Evolutionary conservation across 92 coral and sea anemone genomes (phyloP), one percentile per base, ranked within the genome.

Genomic region (Porites divaricata): DNA sequence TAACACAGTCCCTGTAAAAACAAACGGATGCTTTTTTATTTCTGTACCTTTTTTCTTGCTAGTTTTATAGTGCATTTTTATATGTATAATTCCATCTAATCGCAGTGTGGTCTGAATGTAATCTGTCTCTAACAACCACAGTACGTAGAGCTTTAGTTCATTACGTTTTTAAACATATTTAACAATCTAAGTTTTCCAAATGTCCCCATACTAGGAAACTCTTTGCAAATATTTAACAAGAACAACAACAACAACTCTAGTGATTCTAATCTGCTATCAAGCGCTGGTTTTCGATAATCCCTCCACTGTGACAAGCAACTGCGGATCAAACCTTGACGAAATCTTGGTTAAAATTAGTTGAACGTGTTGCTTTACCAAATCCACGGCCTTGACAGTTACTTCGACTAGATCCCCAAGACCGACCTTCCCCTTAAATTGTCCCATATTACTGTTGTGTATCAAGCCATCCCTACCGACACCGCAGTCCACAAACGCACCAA

Each of bases 401-500:
- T 96, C 96, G 19, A 96, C 98, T 0, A 81, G 80, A 65, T 96
- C 98, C 19, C 98, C 98, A 2, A 88, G 89, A 49, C 98, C 98
- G 9, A 96, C 58, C 41, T 83, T 76, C 54, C 77, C 91, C 22
- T 86, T 65, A 6, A 65, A 63, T 14, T 90, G 74, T 21, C 80
- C 88, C 89, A 95, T 86, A 69, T 80, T 88, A 51, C 94, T 93
- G 22, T 77, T 87, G 83, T 96, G 98, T 63, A 95, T 76, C 58
- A 96, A 75, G 10, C 99, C 99, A 68, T 89, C 90, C 22, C 89
- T 88, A 28, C 98, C 98, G 0, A 95, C 95, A 9, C 99, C 99
- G 78, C 98, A 92, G 77, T 96, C 99, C 16, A 96, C 98, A 84
- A 96, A 96, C 6, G 99, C 98, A 17, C 99, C 99, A 70, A 96